Conservation (phyloP, 2,113 vertebrate genomes). For the Perognathus longimembris region DNA sequence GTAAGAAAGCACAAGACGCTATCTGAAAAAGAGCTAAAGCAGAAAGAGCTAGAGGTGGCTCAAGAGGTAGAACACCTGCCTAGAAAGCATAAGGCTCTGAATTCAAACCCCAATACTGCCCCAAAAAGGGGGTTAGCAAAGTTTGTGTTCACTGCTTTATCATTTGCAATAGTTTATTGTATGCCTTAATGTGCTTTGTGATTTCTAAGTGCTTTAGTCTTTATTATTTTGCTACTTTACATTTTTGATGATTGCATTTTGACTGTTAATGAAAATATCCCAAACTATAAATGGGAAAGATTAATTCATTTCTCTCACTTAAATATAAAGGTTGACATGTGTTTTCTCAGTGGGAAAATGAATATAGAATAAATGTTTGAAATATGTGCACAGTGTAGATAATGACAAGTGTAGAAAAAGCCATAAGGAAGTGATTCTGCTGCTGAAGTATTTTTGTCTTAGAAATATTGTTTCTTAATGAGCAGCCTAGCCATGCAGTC, state of each 20-base stretch:
- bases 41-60: too few species aligned
- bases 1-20: too few species aligned
- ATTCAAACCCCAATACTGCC: too few species aligned
- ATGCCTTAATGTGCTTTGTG: neutral
- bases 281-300: slow-evolving; percentile 38
- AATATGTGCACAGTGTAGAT: neutral
- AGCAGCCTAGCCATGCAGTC: slow-evolving; percentile 3
- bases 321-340: slow-evolving; percentile 25
- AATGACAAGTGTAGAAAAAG: neutral
- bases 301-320: neutral
- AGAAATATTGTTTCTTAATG: slow-evolving; percentile 48
- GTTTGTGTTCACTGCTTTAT: slow-evolving; percentile 18
- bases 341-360: slow-evolving; percentile 46
- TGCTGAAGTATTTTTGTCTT: neutral
- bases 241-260: slow-evolving; percentile 40
- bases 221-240: slow-evolving; percentile 47
- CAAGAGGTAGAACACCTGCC: too few species aligned
- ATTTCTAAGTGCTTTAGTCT: slow-evolving; percentile 19
- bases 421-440: neutral
- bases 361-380: slow-evolving; percentile 19
- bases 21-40: too few species aligned
- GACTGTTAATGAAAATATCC: neutral
- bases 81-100: too few species aligned
- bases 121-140: neutral
- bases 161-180: slow-evolving; percentile 23